These are phyloP conservation scores for Podarcis siculus DNA, from an alignment of 2,797 vertebrate genomes.

Conservation along the genomic window DNA sequence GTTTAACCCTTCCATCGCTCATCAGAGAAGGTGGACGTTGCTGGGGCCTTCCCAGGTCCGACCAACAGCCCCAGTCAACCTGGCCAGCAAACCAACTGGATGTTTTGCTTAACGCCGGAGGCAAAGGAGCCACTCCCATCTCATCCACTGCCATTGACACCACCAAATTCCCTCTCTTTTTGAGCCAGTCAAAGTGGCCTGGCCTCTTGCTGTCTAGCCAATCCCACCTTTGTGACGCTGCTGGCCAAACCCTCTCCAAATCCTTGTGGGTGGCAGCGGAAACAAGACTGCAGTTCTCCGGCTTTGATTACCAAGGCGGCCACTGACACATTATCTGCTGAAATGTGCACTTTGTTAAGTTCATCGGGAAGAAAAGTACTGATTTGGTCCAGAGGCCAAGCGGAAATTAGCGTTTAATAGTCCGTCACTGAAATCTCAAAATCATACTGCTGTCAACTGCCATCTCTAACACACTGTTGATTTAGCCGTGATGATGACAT, in stretches of 20 bases:
- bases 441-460: neutral
- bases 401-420: neutral
- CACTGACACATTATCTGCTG: no score
- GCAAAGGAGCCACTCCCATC: neutral
- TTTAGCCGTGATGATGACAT: neutral
- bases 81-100: neutral
- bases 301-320: neutral
- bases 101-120: neutral
- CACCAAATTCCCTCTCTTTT: neutral
- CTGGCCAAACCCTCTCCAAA: neutral
- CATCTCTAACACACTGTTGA: neutral
- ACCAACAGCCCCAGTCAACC: neutral
- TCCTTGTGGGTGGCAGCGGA: no score
- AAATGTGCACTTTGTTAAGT: neutral
- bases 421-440: neutral
- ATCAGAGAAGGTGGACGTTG: neutral
- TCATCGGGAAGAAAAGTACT: no score
- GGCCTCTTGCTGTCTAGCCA: neutral
- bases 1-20: conserved; percentile 73
- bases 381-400: no score
- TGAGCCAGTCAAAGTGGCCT: neutral
- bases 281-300: neutral
- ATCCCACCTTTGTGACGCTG: neutral
- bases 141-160: neutral
- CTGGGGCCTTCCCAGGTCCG: neutral